A percentile compares a stretch with the other conserved stretches of the same genome.
Conservation (phyloP, 2,888 invertebrate species). For the Cephus spinipes region DNA sequence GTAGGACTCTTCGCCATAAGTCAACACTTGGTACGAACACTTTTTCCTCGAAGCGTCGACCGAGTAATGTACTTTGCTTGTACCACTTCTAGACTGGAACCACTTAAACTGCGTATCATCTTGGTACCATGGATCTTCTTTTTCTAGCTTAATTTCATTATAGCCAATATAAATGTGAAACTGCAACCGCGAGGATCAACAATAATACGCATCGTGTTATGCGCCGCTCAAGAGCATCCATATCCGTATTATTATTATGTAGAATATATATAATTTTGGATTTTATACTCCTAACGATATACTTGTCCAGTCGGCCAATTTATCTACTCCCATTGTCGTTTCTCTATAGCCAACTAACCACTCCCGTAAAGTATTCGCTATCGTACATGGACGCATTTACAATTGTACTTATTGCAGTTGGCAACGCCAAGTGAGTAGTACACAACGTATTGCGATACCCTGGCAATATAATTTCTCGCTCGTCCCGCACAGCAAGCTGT, state of each 20-base stretch:
- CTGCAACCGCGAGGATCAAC: not conserved
- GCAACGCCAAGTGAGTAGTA: not conserved
- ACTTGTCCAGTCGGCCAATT: not conserved
- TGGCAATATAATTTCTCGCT: not conserved
- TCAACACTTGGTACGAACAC: constrained; percentile 24
- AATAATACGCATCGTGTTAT: not conserved
- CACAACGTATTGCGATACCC: not conserved
- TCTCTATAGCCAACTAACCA: not conserved
- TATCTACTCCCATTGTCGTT: not conserved
- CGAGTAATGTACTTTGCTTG: constrained; percentile 49
- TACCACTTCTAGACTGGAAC: constrained; percentile 16
- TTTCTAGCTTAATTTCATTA: not conserved
- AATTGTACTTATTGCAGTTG: not conserved
- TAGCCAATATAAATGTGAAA: not conserved
- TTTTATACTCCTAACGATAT: not conserved
- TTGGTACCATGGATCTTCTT: not conserved
- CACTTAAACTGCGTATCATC: not conserved
- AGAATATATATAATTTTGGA: not conserved
- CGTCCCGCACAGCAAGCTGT: not conserved
- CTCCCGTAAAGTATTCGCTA: not conserved
- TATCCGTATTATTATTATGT: not conserved
- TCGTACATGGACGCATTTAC: not conserved
- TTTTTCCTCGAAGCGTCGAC: constrained; percentile 22
- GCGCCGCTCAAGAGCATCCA: not conserved
- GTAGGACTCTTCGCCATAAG: constrained; percentile 5